Evolutionary conservation across 2,797 vertebrate genomes (phyloP).

Genomic region (Lacerta viridis): DNA sequence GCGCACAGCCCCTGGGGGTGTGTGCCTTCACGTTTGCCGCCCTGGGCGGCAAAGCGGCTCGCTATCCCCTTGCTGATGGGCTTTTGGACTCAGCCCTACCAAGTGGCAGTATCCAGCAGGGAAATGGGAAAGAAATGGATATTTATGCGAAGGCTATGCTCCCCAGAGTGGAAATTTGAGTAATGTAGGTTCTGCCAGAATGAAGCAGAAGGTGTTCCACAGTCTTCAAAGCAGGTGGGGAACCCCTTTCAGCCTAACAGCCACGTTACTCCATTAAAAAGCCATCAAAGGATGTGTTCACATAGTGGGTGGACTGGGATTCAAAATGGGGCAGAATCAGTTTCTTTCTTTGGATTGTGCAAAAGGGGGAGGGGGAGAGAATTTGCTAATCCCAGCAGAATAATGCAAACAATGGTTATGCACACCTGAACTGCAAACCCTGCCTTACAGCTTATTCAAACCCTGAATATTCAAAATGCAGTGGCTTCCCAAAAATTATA

Average conservation of each 20-base stretch:
- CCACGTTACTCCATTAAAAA: neutral
- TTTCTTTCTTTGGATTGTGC: no score
- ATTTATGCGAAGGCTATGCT: neutral
- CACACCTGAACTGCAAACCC: neutral
- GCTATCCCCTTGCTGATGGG: no score
- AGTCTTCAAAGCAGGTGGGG: neutral
- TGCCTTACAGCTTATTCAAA: neutral
- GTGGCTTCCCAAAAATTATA: neutral
- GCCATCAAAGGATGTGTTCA: no score
- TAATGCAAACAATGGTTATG: neutral
- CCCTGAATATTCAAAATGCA: neutral
- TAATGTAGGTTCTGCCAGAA: neutral
- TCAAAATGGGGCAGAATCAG: no score
- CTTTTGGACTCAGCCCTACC: no score
- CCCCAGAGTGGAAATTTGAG: slow-evolving; percentile 46
- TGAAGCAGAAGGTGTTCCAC: neutral
- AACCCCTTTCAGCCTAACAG: no score
- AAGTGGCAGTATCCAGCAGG: no score
- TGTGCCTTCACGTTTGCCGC: no score
- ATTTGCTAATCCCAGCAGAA: neutral
- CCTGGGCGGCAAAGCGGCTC: no score
- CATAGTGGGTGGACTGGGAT: no score
- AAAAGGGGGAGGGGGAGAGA: neutral
- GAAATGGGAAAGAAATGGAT: no score
- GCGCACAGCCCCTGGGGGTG: no score